Evolutionary conservation across 2,113 vertebrate genomes (phyloP), one percentile per base, ranked within the genome.

Genomic region (Callipepla squamata): DNA sequence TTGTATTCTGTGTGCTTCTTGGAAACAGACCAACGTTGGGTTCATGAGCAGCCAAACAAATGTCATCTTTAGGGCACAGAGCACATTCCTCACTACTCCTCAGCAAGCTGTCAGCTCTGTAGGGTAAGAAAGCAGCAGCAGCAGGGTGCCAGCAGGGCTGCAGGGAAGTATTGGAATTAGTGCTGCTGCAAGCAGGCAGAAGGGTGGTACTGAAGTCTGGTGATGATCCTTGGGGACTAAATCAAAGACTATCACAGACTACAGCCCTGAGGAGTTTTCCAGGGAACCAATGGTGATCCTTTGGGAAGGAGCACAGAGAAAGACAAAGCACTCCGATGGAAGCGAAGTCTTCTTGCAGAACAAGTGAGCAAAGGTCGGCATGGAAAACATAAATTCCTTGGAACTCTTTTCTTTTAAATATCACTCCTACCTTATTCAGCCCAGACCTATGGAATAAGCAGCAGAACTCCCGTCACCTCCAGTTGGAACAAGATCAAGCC

Each of bases 141-240:
- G 68, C 66, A 19, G 40, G 40, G 40, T 11, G 45, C n/a, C 68
- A 80, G 63, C 34, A 84, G 50, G 6, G 14, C 8, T 90, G 36
- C 48, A 69, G 83, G 62, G 74, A 14, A 0, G 0, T 65, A 34
- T 38, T 30, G 14, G 42, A 73, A 82, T 62, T 0, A 0, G 23
- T 40, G 42, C 32, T 82, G 53, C 70, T 68, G 55, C 67, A 83
- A 47, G 44, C 48, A 84, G 55, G 30, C 21, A 28, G n/a, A 44
- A 84, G 62, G 25, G 38, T 55, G n/a, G 17, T 58, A 57, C 25
- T 51, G 42, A 90, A 63, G 55, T 69, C 38, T 57, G 68, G 32
- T 14, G 61, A 21, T 50, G 34, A 26, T 44, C 12, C 3, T 12
- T 17, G 28, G 1, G 8, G 7, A 1, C 6, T 59, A 66, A 75